These are phyloP conservation scores for Oryzaephilus surinamensis DNA, from an alignment of 1,140 invertebrate genomes.

Conservation along the genomic window DNA sequence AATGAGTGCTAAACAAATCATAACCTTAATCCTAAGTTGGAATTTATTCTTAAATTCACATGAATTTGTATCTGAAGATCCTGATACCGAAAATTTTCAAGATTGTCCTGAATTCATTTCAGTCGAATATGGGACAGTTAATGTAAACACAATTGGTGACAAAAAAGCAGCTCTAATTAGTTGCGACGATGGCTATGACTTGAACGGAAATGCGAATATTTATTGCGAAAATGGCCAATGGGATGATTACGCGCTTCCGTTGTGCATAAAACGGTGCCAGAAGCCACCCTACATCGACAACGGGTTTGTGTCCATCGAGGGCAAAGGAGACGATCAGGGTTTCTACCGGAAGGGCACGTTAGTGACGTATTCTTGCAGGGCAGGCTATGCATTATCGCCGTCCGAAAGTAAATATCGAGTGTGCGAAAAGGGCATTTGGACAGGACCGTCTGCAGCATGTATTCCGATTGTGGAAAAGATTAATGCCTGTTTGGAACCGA, in stretches of 20 bases:
- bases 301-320: slow-evolving; percentile 20
- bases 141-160: neutral
- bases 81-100: neutral
- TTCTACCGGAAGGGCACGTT: slow-evolving; percentile 26
- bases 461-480: slow-evolving; percentile 13
- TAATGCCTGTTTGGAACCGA: slow-evolving; percentile 21
- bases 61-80: too few relatives aligned
- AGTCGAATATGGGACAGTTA: slow-evolving; percentile 3
- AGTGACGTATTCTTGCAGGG: slow-evolving; percentile 29
- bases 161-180: slow-evolving; percentile 9
- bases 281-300: slow-evolving; percentile 23
- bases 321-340: slow-evolving; percentile 11
- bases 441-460: slow-evolving; percentile 27
- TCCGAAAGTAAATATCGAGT: slow-evolving; percentile 24
- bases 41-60: too few relatives aligned
- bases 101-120: slow-evolving; percentile 5
- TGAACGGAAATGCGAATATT: slow-evolving; percentile 19
- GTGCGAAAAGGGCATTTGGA: slow-evolving; percentile 34
- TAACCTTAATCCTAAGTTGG: too few relatives aligned
- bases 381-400: slow-evolving; percentile 26
- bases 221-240: slow-evolving; percentile 24
- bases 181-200: slow-evolving; percentile 21
- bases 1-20: too few relatives aligned
- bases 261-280: slow-evolving; percentile 22
- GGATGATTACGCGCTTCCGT: slow-evolving; percentile 15